These are phyloP conservation scores for Eulacestoma nigropectus DNA, from an alignment of 2,113 vertebrate species.

Conservation along the genomic window DNA sequence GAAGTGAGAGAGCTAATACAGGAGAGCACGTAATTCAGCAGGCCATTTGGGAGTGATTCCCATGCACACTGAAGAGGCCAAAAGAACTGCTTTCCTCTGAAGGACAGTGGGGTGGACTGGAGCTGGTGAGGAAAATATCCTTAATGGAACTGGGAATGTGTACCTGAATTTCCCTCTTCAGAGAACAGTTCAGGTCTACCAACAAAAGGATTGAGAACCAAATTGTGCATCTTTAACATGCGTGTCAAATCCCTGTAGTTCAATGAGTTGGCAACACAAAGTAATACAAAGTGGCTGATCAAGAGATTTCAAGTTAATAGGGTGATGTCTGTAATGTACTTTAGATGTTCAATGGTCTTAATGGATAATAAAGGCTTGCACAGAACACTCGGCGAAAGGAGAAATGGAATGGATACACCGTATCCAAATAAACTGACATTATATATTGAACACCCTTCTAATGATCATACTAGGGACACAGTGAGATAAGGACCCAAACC, in stretches of 20 bases:
- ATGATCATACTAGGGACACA: not conserved
- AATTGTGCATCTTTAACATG: not conserved
- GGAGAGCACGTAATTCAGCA: not conserved
- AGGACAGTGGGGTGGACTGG: not conserved
- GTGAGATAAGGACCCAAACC: not conserved
- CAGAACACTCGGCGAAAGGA: not conserved
- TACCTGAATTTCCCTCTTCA: not conserved
- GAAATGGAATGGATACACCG: not conserved
- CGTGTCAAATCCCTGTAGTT: not conserved
- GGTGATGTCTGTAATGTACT: not conserved
- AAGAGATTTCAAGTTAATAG: not conserved
- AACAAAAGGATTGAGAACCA: not conserved
- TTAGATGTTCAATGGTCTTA: not conserved
- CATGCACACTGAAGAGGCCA: not conserved
- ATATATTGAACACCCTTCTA: not conserved
- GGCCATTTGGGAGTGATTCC: not conserved
- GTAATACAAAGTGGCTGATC: not conserved
- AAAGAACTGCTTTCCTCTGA: not conserved
- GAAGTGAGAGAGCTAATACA: not conserved
- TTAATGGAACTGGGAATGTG: not conserved
- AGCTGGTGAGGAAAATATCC: not conserved
- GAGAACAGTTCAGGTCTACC: not conserved
- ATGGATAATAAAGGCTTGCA: not conserved
- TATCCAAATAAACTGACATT: not conserved
- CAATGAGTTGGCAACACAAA: not conserved